Conservation (phyloP, 30 jellyfish, hydroid and myxozoan genomes). For the Phacellophora camtschatica region DNA sequence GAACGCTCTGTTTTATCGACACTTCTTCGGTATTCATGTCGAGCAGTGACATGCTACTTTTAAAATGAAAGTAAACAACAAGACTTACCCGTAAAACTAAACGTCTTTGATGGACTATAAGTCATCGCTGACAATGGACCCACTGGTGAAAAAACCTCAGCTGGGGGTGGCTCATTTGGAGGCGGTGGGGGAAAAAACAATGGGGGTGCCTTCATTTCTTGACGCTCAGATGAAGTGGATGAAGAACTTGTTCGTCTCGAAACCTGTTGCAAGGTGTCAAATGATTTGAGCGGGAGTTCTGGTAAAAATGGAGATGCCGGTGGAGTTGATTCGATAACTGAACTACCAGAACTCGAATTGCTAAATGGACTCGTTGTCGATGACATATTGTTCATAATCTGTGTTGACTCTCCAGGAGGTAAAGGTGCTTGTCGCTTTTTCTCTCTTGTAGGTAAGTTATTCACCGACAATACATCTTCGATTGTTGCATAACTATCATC, state of each 20-base stretch:
- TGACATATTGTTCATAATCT: neutral
- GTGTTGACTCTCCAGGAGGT: slow-evolving; percentile 30
- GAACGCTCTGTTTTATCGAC: no score
- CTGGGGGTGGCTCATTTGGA: slow-evolving; percentile 78
- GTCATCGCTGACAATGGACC: slow-evolving; percentile 45
- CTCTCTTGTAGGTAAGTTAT: neutral
- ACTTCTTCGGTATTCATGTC: neutral
- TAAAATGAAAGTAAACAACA: neutral
- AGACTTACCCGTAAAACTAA: slow-evolving; percentile 9
- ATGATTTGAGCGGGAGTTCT: neutral
- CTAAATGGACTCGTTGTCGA: slow-evolving; percentile 14
- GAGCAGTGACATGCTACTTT: neutral
- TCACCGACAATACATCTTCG: neutral
- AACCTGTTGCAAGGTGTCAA: neutral
- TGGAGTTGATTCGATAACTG: slow-evolving; percentile 1
- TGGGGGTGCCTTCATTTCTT: slow-evolving; percentile 54
- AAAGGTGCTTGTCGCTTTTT: slow-evolving; percentile 55
- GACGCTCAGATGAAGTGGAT: neutral
- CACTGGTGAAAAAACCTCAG: slow-evolving; percentile 59
- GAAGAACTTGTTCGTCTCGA: slow-evolving; percentile 4
- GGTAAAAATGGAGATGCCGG: neutral
- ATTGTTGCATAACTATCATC: slow-evolving; percentile 15
- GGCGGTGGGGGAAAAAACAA: slow-evolving; percentile 75
- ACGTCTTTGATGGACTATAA: neutral
- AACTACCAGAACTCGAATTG: neutral